phyloP scores from a whole-genome alignment of 2,113 vertebrate species.

The Phocoena phocoena region DNA sequence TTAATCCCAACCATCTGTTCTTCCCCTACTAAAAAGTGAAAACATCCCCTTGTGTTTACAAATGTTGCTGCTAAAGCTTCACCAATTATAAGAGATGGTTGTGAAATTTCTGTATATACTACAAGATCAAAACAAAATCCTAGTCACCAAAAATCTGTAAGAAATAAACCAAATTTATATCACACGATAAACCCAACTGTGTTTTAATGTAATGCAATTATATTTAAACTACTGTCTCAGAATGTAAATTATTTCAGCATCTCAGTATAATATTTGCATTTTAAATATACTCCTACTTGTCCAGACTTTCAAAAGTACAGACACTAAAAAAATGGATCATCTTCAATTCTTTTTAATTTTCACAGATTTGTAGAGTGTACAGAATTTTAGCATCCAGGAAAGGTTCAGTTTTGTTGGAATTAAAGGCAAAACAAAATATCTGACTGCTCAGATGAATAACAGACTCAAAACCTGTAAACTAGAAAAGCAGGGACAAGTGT shows the following conservation, averaged over 20 bases:
- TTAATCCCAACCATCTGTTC: conserved; percentile 62
- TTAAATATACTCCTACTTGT: conserved; percentile 72
- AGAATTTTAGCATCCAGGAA: conserved; percentile 33
- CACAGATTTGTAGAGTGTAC: conserved; percentile 14
- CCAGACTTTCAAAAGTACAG: conserved; percentile 70
- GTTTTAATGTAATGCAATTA: conserved; percentile 64
- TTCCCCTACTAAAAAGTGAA: conserved; percentile 71
- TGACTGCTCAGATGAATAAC: conserved; percentile 27
- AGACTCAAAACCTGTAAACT: neutral
- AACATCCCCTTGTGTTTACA: conserved; percentile 80
- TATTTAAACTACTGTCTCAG: conserved; percentile 63
- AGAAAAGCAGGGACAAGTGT: neutral
- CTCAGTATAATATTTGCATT: conserved; percentile 74
- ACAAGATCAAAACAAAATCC: conserved; percentile 64
- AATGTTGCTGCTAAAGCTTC: conserved; percentile 71
- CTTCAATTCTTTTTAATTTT: conserved; percentile 56
- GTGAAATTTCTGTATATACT: conserved; percentile 71
- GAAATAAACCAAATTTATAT: conserved; percentile 63
- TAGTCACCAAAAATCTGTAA: conserved; percentile 70
- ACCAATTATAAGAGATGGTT: conserved; percentile 73
- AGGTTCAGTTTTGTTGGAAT: conserved; percentile 7
- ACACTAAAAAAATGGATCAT: conserved; percentile 57
- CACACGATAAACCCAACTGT: conserved; percentile 52
- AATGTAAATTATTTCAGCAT: conserved; percentile 74
- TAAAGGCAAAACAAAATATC: conserved; percentile 34